A percentile compares a stretch with the other conserved stretches of the same genome.
Conservation (phyloP, 2,113 vertebrate species). For the Chiloscyllium plagiosum region DNA sequence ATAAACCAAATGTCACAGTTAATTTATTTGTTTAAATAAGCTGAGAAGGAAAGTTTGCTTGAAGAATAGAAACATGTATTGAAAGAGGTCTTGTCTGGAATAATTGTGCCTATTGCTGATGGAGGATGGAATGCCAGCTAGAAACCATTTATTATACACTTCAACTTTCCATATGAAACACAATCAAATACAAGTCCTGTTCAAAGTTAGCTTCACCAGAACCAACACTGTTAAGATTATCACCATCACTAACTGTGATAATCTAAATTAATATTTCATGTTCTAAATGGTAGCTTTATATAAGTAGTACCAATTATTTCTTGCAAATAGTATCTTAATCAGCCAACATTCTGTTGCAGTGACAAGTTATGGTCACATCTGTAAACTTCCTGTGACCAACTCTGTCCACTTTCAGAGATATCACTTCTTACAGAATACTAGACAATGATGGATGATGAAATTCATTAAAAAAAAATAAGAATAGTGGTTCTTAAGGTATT, state of each 20-base stretch:
- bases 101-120: background rate
- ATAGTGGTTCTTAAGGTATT: background rate
- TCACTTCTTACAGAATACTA: background rate
- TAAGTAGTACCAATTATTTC: background rate
- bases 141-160: background rate
- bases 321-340: background rate
- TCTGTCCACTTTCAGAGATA: background rate
- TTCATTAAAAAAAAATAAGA: background rate
- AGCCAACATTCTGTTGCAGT: background rate
- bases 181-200: background rate
- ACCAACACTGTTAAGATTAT: background rate
- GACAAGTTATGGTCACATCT: background rate
- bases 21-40: background rate
- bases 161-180: background rate
- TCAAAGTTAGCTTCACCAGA: background rate
- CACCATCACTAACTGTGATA: too few relatives aligned
- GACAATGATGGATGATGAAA: background rate
- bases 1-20: background rate
- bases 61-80: background rate
- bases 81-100: background rate
- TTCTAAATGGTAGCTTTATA: background rate
- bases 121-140: background rate
- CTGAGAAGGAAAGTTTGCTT: background rate
- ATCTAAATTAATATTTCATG: background rate
- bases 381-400: background rate